phyloP scores from a whole-genome alignment of 2,888 invertebrate genomes.

The Tuta absoluta region DNA sequence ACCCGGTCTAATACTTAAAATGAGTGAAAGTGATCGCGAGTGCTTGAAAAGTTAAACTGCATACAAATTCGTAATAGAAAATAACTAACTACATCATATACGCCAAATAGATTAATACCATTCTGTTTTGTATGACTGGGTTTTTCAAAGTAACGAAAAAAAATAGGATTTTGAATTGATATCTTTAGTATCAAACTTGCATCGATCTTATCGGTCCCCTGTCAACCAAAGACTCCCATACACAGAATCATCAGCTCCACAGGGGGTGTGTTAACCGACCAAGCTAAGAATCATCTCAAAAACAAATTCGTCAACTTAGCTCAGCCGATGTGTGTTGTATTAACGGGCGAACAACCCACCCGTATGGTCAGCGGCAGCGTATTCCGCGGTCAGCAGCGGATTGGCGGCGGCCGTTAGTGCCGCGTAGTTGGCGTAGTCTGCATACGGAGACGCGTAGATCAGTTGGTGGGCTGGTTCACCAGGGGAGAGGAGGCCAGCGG shows the following conservation, averaged over 20 bases:
- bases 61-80: too few relatives aligned
- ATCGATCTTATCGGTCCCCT: background rate
- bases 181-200: background rate
- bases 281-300: background rate
- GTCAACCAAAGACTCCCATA: slow-evolving; percentile 1
- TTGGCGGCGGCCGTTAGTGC: slow-evolving; percentile 89
- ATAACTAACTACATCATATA: too few relatives aligned
- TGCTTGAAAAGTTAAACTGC: too few relatives aligned
- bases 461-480: slow-evolving; percentile 89
- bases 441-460: slow-evolving; percentile 92
- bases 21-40: too few relatives aligned
- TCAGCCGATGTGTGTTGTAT: slow-evolving; percentile 37
- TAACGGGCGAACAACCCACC: slow-evolving; percentile 90
- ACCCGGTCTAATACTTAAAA: too few relatives aligned
- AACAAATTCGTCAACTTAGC: background rate
- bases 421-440: slow-evolving; percentile 95
- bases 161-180: too few relatives aligned
- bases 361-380: slow-evolving; percentile 93
- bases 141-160: too few relatives aligned
- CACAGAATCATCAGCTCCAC: background rate
- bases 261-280: background rate
- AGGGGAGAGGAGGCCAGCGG: slow-evolving; percentile 75
- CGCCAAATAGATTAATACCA: too few relatives aligned
- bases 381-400: slow-evolving; percentile 90
- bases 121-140: too few relatives aligned